Percentiles rank a stretch among this genome's conserved stretches.
Conservation (phyloP, 1,140 invertebrate species). For the Scaptomyza hsui region DNA sequence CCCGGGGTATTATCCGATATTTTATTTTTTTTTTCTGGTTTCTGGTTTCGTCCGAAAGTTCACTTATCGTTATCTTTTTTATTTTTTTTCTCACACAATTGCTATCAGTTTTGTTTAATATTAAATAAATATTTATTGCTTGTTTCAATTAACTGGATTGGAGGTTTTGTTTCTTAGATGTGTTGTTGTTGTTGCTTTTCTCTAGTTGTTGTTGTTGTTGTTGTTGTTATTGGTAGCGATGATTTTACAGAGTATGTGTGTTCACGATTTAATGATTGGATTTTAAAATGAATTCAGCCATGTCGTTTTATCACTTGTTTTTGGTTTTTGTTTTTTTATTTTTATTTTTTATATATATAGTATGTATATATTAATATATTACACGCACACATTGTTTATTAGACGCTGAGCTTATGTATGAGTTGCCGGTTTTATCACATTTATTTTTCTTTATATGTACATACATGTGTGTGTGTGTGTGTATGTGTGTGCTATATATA, state of each 20-base stretch:
- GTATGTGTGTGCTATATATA: not conserved
- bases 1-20: conserved; percentile 13
- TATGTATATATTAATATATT: conserved; percentile 7
- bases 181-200: not conserved
- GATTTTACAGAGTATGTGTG: not conserved
- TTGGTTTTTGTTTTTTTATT: too few relatives aligned
- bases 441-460: not conserved
- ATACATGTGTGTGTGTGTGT: not conserved
- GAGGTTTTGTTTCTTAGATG: not conserved
- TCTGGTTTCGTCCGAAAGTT: not conserved
- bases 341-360: too few relatives aligned
- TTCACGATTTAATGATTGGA: conserved; percentile 7
- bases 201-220: not conserved
- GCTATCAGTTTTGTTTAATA: not conserved
- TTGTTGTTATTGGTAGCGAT: not conserved
- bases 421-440: conserved; percentile 4
- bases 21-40: too few relatives aligned
- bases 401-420: not conserved
- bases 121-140: not conserved
- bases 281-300: conserved; percentile 1
- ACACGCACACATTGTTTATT: not conserved
- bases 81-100: not conserved
- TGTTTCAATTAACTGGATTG: not conserved
- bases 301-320: conserved; percentile 10
- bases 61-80: conserved; percentile 4